Evolutionary conservation across 2,888 invertebrate species (phyloP).

Genomic region (Ornithoptera alexandrae): DNA sequence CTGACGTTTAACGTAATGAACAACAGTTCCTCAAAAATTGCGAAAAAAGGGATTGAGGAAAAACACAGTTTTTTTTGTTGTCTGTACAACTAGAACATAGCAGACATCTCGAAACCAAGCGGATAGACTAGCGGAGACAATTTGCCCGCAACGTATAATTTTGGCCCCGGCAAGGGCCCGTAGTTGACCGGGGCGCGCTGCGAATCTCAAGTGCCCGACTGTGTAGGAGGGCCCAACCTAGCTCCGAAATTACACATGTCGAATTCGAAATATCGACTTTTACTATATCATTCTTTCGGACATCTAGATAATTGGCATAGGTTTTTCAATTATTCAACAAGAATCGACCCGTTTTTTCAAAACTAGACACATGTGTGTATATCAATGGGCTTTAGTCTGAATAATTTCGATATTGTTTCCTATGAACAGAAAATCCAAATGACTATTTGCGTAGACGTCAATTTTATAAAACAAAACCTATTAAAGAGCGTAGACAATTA

Average conservation of each 20-base stretch:
- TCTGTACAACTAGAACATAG: constrained; percentile 42
- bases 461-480: background rate
- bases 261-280: constrained; percentile 23
- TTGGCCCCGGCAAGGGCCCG: constrained; percentile 49
- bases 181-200: constrained; percentile 50
- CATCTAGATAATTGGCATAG: constrained; percentile 12
- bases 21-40: background rate
- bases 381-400: too few species aligned
- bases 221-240: constrained; percentile 22
- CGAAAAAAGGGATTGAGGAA: background rate
- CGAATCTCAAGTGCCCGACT: constrained; percentile 54
- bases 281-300: constrained; percentile 7
- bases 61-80: constrained; percentile 31
- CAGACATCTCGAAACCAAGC: constrained; percentile 58
- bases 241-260: constrained; percentile 25
- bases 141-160: constrained; percentile 70
- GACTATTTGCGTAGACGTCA: background rate
- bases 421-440: background rate
- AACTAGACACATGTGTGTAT: too few species aligned
- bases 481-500: constrained; percentile 14
- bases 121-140: constrained; percentile 59
- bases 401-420: too few species aligned
- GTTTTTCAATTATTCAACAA: background rate
- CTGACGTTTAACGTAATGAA: background rate
- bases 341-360: too few species aligned